Evolutionary conservation across 2,888 invertebrate species (phyloP).

Genomic region (Dynastes hyllus): DNA sequence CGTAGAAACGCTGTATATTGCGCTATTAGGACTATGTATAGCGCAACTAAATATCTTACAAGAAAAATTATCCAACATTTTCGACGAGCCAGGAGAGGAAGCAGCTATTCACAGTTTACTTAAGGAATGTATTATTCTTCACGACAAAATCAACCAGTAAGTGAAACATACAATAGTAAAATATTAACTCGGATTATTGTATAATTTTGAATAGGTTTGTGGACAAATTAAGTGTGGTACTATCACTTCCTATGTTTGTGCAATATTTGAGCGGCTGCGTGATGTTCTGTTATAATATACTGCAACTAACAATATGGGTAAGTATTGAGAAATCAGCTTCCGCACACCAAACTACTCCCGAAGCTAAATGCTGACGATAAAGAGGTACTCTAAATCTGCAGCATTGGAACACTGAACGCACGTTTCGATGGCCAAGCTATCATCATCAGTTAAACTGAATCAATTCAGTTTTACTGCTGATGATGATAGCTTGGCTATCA

Average conservation of each 20-base stretch:
- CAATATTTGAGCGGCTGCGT: conserved; percentile 3
- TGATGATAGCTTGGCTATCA: no score
- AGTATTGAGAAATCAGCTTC: neutral
- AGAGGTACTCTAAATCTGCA: no score
- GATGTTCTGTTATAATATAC: neutral
- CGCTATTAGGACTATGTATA: conserved; percentile 1
- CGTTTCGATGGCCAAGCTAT: no score
- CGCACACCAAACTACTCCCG: no score
- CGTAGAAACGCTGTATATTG: conserved; percentile 29
- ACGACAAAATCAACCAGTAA: conserved; percentile 2
- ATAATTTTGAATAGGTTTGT: neutral
- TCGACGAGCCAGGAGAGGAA: neutral
- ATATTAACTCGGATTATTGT: neutral
- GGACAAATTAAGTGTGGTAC: neutral
- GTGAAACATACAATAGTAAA: neutral
- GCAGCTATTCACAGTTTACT: neutral
- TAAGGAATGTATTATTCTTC: conserved; percentile 1
- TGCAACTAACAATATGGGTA: conserved; percentile 9
- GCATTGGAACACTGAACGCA: no score
- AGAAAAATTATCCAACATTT: conserved; percentile 13
- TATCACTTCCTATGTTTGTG: neutral
- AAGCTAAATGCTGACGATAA: no score
- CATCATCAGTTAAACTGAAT: no score
- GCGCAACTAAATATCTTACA: conserved; percentile 19
- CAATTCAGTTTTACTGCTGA: no score